A percentile compares a stretch with the other conserved stretches of the same genome.
phyloP scores from a whole-genome alignment of 2,888 invertebrate genomes.

The Phymatocera aterrima region DNA sequence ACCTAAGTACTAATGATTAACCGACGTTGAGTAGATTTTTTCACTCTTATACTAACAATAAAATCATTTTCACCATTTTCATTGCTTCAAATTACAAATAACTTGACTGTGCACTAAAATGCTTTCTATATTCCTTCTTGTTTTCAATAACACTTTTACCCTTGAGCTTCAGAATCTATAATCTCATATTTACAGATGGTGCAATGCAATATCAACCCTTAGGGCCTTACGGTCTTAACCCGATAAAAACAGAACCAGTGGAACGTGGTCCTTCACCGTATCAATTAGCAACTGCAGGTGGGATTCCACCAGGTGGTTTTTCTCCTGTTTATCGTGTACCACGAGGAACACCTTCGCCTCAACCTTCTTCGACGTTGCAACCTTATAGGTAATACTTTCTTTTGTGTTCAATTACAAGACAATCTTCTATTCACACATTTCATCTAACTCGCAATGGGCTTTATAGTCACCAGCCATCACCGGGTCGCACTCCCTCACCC shows the following conservation, averaged over 20 bases:
- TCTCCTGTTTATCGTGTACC: conserved; percentile 57
- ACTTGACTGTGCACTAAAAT: neutral
- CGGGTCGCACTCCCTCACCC: conserved; percentile 63
- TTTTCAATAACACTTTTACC: neutral
- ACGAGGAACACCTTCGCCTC: conserved; percentile 53
- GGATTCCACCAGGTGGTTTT: conserved; percentile 51
- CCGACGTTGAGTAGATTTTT: neutral
- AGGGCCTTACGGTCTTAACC: conserved; percentile 62
- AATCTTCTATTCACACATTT: neutral
- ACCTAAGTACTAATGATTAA: neutral
- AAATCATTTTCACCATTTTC: neutral
- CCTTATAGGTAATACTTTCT: conserved; percentile 57
- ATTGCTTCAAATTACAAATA: neutral
- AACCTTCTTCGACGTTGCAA: conserved; percentile 52
- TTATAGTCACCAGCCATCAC: conserved; percentile 61
- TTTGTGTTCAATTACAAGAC: neutral
- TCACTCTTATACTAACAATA: neutral
- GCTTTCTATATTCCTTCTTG: conserved; percentile 48
- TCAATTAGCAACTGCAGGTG: conserved; percentile 54
- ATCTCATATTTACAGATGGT: conserved; percentile 55
- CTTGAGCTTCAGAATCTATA: neutral
- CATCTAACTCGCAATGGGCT: conserved; percentile 2
- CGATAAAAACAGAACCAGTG: conserved; percentile 64
- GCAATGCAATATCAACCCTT: conserved; percentile 56
- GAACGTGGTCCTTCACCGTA: conserved; percentile 54